Percentiles rank a stretch among this genome's conserved stretches.
phyloP scores from a whole-genome alignment of 1,140 invertebrate species.

The Brachionus paranguensis region DNA sequence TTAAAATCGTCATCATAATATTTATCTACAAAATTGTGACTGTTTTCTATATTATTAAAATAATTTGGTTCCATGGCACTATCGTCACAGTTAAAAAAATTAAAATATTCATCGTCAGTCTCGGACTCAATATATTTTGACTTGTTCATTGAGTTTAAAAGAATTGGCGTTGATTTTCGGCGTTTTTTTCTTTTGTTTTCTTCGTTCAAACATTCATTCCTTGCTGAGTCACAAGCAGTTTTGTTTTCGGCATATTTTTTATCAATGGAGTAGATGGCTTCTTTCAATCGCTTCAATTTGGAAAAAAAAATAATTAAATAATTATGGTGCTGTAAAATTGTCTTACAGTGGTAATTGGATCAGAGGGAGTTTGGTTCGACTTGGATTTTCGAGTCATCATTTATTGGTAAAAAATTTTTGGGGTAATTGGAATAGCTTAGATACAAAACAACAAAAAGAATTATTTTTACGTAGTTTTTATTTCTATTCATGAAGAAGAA shows the following conservation, averaged over 20 bases:
- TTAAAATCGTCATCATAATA: background rate
- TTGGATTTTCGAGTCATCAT: constrained; percentile 17
- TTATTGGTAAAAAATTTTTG: background rate
- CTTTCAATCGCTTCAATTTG: background rate
- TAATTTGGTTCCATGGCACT: background rate
- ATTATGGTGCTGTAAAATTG: background rate
- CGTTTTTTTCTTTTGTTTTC: background rate
- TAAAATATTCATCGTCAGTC: constrained; percentile 10
- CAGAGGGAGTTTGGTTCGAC: background rate
- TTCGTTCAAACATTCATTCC: background rate
- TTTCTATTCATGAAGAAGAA: constrained; percentile 10
- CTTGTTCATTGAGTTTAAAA: background rate
- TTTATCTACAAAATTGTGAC: background rate
- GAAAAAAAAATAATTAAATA: background rate
- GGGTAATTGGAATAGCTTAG: background rate
- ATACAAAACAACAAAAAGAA: constrained; percentile 4
- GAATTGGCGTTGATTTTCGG: constrained; percentile 1
- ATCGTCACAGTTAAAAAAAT: background rate
- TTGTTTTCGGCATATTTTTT: background rate
- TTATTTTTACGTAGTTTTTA: constrained; percentile 27
- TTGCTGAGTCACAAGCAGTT: background rate
- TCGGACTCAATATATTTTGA: constrained; percentile 12
- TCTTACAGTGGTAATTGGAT: constrained; percentile 15
- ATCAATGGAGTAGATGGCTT: background rate
- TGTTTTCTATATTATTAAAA: background rate